phyloP scores from a whole-genome alignment of 2,888 invertebrate genomes.

The Rugalucina vietnamica region DNA sequence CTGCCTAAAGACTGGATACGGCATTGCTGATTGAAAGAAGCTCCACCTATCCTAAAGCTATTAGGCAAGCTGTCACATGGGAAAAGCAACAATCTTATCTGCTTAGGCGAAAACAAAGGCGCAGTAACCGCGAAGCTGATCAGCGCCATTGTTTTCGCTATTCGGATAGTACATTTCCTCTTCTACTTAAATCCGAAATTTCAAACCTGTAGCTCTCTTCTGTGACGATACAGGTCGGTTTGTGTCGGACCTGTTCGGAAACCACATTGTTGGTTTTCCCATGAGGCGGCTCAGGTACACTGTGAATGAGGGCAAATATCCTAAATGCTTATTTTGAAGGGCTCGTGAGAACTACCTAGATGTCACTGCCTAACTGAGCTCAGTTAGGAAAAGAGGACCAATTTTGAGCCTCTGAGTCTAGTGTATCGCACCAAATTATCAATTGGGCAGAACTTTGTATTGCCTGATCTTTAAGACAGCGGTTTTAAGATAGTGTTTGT shows the following conservation, averaged over 20 bases:
- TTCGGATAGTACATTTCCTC: too few species aligned
- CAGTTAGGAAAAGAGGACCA: neutral
- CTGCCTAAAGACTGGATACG: neutral
- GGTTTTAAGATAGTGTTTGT: neutral
- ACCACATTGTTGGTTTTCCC: too few species aligned
- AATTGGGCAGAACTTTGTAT: neutral
- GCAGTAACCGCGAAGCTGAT: too few species aligned
- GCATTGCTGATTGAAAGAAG: neutral
- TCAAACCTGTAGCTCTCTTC: too few species aligned
- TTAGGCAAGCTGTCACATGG: too few species aligned
- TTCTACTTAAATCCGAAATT: too few species aligned
- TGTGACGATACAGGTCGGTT: too few species aligned
- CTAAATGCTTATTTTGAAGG: neutral
- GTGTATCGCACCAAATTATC: neutral
- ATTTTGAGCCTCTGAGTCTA: neutral
- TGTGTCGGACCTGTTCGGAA: too few species aligned
- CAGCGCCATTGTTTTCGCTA: too few species aligned
- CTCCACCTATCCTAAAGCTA: neutral
- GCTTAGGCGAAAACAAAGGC: too few species aligned
- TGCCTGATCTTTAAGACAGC: neutral
- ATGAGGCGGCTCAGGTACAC: neutral
- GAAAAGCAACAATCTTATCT: too few species aligned
- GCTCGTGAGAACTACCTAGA: neutral
- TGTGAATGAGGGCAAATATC: neutral
- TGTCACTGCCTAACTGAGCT: neutral